A percentile compares a stretch with the other conserved stretches of the same genome.
Conservation (phyloP, 2,113 vertebrate species). For the Erpornis zantholeuca region DNA sequence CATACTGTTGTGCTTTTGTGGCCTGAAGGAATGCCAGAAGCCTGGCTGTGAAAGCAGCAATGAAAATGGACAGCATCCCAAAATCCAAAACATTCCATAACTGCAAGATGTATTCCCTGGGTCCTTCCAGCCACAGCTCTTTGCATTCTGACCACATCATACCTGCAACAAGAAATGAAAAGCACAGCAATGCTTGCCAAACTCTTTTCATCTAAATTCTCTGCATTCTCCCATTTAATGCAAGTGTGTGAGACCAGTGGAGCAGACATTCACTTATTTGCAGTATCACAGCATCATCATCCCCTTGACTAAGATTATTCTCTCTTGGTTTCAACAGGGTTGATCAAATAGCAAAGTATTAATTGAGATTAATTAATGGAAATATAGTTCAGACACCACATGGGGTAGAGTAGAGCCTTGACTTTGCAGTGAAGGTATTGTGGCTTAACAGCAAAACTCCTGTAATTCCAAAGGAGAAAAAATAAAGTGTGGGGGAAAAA, state of each 20-base stretch:
- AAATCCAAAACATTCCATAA: constrained; percentile 90
- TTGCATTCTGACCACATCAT: constrained; percentile 96
- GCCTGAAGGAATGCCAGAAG: constrained; percentile 86
- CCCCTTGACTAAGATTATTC: not conserved
- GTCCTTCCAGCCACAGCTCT: constrained; percentile 88
- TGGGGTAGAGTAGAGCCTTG: not conserved
- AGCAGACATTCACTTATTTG: not conserved
- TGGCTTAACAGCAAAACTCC: not conserved
- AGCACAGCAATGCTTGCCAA: not conserved
- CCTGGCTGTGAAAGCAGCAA: constrained; percentile 86
- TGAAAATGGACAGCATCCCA: constrained; percentile 90
- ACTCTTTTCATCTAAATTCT: not conserved
- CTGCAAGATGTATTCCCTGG: constrained; percentile 86
- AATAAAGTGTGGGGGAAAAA: not conserved
- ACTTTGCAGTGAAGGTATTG: not conserved
- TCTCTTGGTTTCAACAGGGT: not conserved
- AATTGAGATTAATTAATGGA: not conserved
- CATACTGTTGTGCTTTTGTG: constrained; percentile 85
- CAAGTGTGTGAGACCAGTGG: not conserved
- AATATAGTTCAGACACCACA: not conserved
- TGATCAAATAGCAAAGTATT: not conserved
- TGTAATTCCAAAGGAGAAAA: not conserved
- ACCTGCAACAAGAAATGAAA: constrained; percentile 63
- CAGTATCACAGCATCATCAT: not conserved
- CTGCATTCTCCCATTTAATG: not conserved